Evolutionary conservation across 2,113 vertebrate species (phyloP).

Genomic region (Hippocampus barbouri): DNA sequence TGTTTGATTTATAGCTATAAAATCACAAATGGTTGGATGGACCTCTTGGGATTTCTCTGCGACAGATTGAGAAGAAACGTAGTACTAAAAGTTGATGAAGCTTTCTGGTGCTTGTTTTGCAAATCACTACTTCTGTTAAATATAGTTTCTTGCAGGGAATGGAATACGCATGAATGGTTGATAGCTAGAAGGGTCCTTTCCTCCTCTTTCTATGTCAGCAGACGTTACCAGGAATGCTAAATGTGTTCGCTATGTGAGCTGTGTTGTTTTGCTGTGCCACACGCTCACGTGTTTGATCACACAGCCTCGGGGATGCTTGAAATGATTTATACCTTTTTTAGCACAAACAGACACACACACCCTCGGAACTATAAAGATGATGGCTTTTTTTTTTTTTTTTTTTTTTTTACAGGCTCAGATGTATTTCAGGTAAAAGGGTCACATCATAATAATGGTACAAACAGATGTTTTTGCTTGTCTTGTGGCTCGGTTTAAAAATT

Average conservation of each 20-base stretch:
- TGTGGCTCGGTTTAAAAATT: not conserved
- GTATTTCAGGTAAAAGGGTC: slow-evolving; percentile 31
- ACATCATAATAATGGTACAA: slow-evolving; percentile 12
- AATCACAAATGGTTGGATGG: no score
- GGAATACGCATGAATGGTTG: not conserved
- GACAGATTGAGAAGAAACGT: no score
- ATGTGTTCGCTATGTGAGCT: slow-evolving; percentile 12
- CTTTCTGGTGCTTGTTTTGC: not conserved
- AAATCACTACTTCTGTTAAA: not conserved
- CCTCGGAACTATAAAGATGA: slow-evolving; percentile 32
- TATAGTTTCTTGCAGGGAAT: not conserved
- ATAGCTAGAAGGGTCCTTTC: not conserved
- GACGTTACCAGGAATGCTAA: not conserved
- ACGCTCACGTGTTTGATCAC: slow-evolving; percentile 52
- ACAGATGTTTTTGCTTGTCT: slow-evolving; percentile 9
- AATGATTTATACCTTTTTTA: slow-evolving; percentile 33
- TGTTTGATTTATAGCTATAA: no score
- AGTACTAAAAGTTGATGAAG: no score
- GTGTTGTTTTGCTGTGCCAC: slow-evolving; percentile 44
- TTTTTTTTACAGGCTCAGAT: slow-evolving; percentile 31
- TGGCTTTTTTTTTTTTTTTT: slow-evolving; percentile 1
- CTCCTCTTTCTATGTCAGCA: not conserved
- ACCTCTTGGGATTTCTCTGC: no score
- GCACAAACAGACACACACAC: slow-evolving; percentile 11
- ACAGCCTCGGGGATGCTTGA: slow-evolving; percentile 22